phyloP scores from a whole-genome alignment of 2,113 vertebrate species.

The Poeciliopsis turrubarensis region DNA sequence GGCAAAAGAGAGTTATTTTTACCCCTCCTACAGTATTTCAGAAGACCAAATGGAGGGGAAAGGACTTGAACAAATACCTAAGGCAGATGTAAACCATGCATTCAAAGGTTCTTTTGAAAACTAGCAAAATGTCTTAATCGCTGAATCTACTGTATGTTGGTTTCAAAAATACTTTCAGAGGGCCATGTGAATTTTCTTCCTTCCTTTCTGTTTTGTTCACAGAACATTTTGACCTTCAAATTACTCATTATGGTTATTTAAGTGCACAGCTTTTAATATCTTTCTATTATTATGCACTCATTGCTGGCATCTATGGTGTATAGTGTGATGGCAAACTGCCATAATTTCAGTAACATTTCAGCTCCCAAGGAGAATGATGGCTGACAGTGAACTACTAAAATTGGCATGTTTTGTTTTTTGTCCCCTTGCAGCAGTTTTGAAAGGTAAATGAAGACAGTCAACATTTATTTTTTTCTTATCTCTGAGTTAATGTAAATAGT shows the following conservation, averaged over 20 bases:
- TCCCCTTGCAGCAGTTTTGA: no score
- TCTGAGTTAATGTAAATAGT: no score
- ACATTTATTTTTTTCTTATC: no score
- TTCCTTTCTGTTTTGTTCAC: background rate
- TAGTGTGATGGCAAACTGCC: constrained; percentile 16
- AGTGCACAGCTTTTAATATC: no score
- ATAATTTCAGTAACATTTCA: background rate
- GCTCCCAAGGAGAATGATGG: background rate
- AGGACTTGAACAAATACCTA: constrained; percentile 56
- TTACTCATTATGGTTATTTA: no score
- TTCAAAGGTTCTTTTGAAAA: constrained; percentile 40
- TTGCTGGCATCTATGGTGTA: no score
- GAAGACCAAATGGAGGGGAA: constrained; percentile 66
- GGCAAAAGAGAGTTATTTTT: constrained; percentile 57
- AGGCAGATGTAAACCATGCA: constrained; percentile 40
- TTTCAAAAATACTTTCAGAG: constrained; percentile 39
- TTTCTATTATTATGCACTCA: no score
- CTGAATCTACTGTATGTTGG: constrained; percentile 38
- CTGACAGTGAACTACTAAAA: no score
- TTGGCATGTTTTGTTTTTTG: no score
- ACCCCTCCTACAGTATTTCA: constrained; percentile 58
- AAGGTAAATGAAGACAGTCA: no score
- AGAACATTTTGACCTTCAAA: constrained; percentile 41
- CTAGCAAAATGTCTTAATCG: constrained; percentile 53
- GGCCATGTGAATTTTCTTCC: background rate